A percentile compares a stretch with the other conserved stretches of the same genome.
These are phyloP conservation scores for Nemoura dubitans DNA, from an alignment of 2,888 invertebrate genomes.

Conservation along the genomic window DNA sequence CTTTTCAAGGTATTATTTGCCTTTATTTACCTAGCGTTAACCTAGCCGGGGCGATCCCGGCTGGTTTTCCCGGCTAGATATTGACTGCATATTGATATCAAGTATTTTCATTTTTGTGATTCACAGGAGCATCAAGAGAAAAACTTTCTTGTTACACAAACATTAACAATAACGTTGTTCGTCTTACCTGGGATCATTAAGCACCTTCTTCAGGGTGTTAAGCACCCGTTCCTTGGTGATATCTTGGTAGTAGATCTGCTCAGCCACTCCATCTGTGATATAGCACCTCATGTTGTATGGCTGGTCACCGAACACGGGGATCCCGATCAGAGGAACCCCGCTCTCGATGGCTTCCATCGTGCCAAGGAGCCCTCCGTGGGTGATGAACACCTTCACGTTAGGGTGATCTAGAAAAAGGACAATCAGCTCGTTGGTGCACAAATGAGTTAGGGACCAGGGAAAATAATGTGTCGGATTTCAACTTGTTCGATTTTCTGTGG, in stretches of 20 bases:
- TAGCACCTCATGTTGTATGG: constrained; percentile 71
- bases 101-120: too few species aligned
- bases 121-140: too few species aligned
- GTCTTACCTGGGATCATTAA: constrained; percentile 54
- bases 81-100: too few species aligned
- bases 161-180: too few species aligned
- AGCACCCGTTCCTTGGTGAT: constrained; percentile 67
- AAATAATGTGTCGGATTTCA: too few species aligned
- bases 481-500: too few species aligned
- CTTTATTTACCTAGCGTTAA: too few species aligned
- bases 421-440: not conserved
- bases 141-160: too few species aligned
- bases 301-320: constrained; percentile 78
- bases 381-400: constrained; percentile 72
- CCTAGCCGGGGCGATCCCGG: too few species aligned
- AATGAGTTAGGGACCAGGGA: not conserved
- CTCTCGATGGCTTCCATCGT: constrained; percentile 73
- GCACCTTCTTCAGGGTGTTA: constrained; percentile 66
- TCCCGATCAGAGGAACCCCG: constrained; percentile 71
- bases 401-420: constrained; percentile 67
- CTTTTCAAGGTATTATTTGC: too few species aligned
- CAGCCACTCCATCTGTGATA: constrained; percentile 68
- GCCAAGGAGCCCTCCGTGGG: constrained; percentile 75
- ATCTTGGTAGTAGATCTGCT: constrained; percentile 66
- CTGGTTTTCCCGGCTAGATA: too few species aligned